Percentiles rank a stretch among this genome's conserved stretches.
Evolutionary conservation across 2,888 invertebrate species (phyloP).

Genomic region (Mayetiola destructor): DNA sequence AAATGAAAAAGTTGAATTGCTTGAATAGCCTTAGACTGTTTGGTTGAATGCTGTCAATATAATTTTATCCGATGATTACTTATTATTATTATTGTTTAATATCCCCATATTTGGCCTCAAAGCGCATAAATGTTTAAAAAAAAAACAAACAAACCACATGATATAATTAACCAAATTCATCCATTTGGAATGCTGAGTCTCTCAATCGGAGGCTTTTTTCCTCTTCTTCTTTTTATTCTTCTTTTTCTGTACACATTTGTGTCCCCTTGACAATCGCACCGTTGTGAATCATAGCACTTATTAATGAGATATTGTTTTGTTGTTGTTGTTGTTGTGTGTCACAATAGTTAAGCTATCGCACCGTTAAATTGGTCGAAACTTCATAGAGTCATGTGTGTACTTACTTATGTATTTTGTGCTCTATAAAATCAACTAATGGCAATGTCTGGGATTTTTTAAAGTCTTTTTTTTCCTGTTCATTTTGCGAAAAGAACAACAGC

Average conservation of each 20-base stretch:
- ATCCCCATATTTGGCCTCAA: too few relatives aligned
- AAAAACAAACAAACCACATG: neutral
- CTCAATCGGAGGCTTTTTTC: neutral
- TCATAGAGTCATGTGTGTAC: too few relatives aligned
- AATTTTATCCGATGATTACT: too few relatives aligned
- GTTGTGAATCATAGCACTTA: neutral
- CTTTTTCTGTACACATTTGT: too few relatives aligned
- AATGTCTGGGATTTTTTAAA: neutral
- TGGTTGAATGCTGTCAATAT: too few relatives aligned
- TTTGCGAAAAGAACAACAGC: neutral
- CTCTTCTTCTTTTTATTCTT: neutral
- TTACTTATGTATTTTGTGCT: too few relatives aligned
- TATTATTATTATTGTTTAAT: too few relatives aligned
- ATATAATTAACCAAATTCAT: neutral
- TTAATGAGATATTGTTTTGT: too few relatives aligned
- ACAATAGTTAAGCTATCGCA: slow-evolving; percentile 2
- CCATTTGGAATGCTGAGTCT: neutral
- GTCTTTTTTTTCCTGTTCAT: neutral
- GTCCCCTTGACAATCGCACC: neutral
- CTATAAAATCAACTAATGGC: neutral
- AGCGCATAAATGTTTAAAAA: too few relatives aligned
- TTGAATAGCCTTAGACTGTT: too few relatives aligned
- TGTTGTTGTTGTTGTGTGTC: too few relatives aligned
- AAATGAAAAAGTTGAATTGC: too few relatives aligned
- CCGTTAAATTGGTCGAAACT: neutral